phyloP scores from a whole-genome alignment of 2,797 vertebrate species.

The Mastacembelus armatus region DNA sequence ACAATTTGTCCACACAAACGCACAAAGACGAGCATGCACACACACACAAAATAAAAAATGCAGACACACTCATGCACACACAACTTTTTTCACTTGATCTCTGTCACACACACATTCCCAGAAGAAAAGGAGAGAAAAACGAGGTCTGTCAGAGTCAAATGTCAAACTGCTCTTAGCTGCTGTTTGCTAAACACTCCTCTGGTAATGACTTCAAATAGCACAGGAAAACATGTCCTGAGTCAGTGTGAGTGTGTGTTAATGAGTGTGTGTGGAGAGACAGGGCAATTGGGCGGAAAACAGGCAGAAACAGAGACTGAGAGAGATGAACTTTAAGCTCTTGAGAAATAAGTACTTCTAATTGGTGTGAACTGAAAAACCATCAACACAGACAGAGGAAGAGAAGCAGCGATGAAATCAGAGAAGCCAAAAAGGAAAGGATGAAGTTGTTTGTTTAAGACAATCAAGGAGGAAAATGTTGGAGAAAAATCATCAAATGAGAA shows the following conservation, averaged over 20 bases:
- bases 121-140: constrained; percentile 57
- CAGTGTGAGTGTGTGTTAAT: constrained; percentile 9
- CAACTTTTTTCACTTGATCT: constrained; percentile 2
- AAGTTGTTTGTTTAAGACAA: background rate
- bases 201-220: constrained; percentile 72
- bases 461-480: background rate
- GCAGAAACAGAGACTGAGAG: constrained; percentile 25
- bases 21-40: background rate
- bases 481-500: too few relatives aligned
- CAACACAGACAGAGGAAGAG: constrained; percentile 29
- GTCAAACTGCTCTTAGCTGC: constrained; percentile 74
- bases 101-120: constrained; percentile 47
- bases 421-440: background rate
- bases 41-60: constrained; percentile 4
- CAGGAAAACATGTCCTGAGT: constrained; percentile 37
- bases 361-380: constrained; percentile 50
- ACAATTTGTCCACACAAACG: too few relatives aligned
- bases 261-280: constrained; percentile 9
- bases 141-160: constrained; percentile 71
- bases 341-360: constrained; percentile 66
- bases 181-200: constrained; percentile 78
- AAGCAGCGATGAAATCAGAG: background rate
- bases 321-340: constrained; percentile 63
- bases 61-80: background rate
- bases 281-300: constrained; percentile 49